Conservation (phyloP, 53 echinoderm and acorn worm genomes). For the Hippasteria phrygiana region DNA sequence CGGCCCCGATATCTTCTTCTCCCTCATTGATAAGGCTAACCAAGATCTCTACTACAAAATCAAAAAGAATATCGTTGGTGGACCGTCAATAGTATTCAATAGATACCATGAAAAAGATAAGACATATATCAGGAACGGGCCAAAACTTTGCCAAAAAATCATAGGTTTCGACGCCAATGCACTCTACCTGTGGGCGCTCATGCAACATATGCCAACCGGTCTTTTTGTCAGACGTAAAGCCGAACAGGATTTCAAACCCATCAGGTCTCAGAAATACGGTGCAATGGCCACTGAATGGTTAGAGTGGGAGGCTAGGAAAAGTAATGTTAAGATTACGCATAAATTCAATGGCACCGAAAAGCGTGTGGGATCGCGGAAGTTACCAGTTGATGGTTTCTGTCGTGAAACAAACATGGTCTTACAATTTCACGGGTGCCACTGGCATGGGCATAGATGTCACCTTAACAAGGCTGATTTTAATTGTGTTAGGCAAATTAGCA, state of each 20-base stretch:
- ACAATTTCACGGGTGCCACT: conserved; percentile 70
- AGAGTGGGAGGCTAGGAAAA: neutral
- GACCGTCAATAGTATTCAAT: conserved; percentile 74
- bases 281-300: conserved; percentile 52
- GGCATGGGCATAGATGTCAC: conserved; percentile 61
- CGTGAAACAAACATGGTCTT: conserved; percentile 57
- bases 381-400: conserved; percentile 72
- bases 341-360: conserved; percentile 55
- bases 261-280: conserved; percentile 6
- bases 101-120: conserved; percentile 66
- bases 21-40: conserved; percentile 12
- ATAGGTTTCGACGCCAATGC: conserved; percentile 76
- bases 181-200: conserved; percentile 74
- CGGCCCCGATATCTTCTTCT: neutral
- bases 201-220: conserved; percentile 73
- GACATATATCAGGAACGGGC: conserved; percentile 42
- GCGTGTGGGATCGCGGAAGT: conserved; percentile 23
- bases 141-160: conserved; percentile 44
- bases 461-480: conserved; percentile 32
- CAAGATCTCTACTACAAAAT: conserved; percentile 65
- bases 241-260: conserved; percentile 39
- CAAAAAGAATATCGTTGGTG: conserved; percentile 68
- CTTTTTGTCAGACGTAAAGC: conserved; percentile 41
- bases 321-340: conserved; percentile 32
- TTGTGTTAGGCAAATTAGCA: neutral